Evolutionary conservation across 2,888 invertebrate species (phyloP).

Genomic region (Drosophila fulvimacula): DNA sequence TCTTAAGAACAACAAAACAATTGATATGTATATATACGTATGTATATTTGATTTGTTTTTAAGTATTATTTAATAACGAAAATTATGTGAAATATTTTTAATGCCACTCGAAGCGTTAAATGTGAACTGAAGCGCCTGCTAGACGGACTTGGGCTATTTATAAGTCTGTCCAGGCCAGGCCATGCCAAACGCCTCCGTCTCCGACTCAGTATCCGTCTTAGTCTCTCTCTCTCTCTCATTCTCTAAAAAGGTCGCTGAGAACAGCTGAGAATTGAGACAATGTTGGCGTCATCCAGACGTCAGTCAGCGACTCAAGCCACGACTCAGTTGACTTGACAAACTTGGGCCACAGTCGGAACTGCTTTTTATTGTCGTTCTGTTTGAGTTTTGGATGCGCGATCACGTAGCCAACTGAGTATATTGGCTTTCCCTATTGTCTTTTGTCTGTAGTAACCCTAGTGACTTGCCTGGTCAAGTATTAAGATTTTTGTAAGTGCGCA

Average conservation of each 20-base stretch:
- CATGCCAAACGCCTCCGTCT: constrained; percentile 15
- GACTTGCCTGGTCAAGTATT: too few relatives aligned
- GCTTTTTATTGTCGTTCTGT: constrained; percentile 55
- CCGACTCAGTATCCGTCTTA: background rate
- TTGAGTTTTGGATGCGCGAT: constrained; percentile 25
- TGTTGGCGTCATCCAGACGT: constrained; percentile 69
- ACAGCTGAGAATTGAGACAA: constrained; percentile 68
- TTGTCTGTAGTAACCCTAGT: background rate
- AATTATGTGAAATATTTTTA: constrained; percentile 17
- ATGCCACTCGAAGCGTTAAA: constrained; percentile 59
- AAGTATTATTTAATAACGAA: background rate
- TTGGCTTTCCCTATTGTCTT: background rate
- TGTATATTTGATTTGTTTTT: constrained; percentile 11
- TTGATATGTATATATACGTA: background rate
- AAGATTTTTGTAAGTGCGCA: too few relatives aligned
- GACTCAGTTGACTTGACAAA: constrained; percentile 65
- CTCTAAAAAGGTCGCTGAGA: constrained; percentile 57
- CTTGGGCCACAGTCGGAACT: constrained; percentile 72
- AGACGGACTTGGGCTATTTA: constrained; percentile 68
- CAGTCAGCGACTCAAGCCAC: constrained; percentile 27
- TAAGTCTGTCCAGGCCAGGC: constrained; percentile 50
- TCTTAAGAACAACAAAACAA: constrained; percentile 24
- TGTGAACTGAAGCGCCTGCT: constrained; percentile 72
- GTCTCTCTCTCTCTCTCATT: constrained; percentile 17
- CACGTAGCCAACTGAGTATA: background rate